These are phyloP conservation scores for Gymnarchus niloticus DNA, from an alignment of 2,113 vertebrate genomes.

Conservation along the genomic window DNA sequence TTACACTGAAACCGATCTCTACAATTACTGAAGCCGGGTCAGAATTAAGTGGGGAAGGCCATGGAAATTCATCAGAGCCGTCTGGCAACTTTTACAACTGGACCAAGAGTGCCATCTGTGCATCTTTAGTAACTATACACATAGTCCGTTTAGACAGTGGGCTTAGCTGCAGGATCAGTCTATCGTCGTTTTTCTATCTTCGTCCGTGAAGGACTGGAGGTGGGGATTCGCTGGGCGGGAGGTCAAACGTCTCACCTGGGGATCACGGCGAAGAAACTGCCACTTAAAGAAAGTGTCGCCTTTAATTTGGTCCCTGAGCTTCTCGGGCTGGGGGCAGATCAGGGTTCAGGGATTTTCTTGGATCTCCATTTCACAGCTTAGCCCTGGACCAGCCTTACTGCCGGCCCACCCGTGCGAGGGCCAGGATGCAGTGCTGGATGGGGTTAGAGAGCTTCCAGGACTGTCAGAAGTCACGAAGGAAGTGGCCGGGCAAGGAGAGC, in stretches of 20 bases:
- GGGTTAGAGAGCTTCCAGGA: neutral
- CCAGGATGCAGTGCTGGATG: neutral
- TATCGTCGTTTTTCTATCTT: neutral
- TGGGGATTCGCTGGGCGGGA: neutral
- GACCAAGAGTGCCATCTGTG: neutral
- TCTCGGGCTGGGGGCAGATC: neutral
- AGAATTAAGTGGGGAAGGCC: neutral
- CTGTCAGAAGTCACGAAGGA: neutral
- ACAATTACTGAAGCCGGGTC: neutral
- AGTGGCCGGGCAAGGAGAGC: neutral
- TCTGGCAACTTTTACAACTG: neutral
- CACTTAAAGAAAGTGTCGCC: slow-evolving; percentile 5
- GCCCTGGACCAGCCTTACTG: slow-evolving; percentile 27
- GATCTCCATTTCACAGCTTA: slow-evolving; percentile 42
- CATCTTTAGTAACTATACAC: too few species aligned
- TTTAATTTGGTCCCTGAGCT: slow-evolving; percentile 22
- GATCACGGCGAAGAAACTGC: neutral
- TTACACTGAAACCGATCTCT: neutral
- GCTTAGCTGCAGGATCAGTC: neutral
- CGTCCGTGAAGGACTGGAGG: neutral
- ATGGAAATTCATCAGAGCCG: neutral
- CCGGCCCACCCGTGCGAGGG: slow-evolving; percentile 34
- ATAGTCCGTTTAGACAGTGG: neutral
- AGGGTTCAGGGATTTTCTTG: slow-evolving; percentile 35
- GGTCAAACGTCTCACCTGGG: neutral